Base-by-base conservation (phyloP, 1,140 invertebrate genomes). In the Trinorchestia longiramus region DNA sequence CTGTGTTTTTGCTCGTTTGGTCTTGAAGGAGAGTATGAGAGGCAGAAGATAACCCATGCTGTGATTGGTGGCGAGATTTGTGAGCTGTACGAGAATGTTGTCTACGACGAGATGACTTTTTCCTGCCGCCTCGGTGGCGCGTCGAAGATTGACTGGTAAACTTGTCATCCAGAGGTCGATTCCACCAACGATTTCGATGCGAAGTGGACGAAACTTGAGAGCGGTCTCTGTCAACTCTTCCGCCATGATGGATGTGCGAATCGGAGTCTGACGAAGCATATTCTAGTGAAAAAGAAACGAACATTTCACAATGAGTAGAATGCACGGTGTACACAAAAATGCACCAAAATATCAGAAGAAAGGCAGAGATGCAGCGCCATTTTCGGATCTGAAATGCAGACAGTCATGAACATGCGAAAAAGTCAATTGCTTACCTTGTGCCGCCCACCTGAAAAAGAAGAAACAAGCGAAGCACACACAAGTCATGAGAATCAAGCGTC, bases 1-100 rank as follows among this genome's bases (percentile, higher is more conserved):
- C 96, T 94, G n/a, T 95, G 87, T 62, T 95, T 77, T 62, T 96
- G 95, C 87, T 41, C 15, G 41, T 41, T 94, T 94, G 41, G 36
- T 94, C 92, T 47, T n/a, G 43, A 45, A 45, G 11, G 6, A 91
- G 41, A 91, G 88, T 43, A 43, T 91, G 41, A 4, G 88, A 42
- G 0, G 41, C 88, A 42, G 92, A 45, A 94, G 43, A 23, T 47
- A 43, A 19, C 44, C 44, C 43, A 94, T 45, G 19, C 40, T 23
- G 15, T 91, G 41, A 91, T 42, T 4, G 41, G 41, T 23, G 92
- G 15, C 43, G 43, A 40, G 92, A 41, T 4, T 45, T 19, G 90
- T 88, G 92, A 47, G 28, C 1, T 1, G 19, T 44, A 8, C 43
- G 77, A 19, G 43, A 57, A 41, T 62, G 53, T 53, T 95, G 90